Evolutionary conservation across 2,797 vertebrate species (phyloP).

Genomic region (Poliocrania exsul): DNA sequence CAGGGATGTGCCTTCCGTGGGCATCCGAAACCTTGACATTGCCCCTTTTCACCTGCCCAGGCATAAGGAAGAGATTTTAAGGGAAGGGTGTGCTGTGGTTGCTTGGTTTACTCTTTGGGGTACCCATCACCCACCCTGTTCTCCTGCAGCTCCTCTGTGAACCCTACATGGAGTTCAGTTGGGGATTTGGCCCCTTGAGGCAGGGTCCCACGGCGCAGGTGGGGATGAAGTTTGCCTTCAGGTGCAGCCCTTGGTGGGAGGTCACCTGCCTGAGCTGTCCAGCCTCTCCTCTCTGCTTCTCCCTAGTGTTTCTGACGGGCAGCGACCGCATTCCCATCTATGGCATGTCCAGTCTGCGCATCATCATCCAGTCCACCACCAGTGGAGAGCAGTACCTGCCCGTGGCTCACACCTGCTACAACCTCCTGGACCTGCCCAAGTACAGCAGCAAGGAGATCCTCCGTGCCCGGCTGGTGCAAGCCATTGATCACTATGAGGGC

Average conservation of each 20-base stretch:
- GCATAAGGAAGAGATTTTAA: neutral
- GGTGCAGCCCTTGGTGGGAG: rapidly evolving
- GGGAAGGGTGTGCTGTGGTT: neutral
- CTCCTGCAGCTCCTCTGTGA: neutral
- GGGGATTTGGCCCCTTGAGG: neutral
- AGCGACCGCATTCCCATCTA: constrained; percentile 97
- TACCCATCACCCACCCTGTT: neutral
- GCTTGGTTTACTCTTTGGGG: neutral
- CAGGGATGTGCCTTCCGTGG: rapidly evolving
- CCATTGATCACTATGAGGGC: constrained; percentile 95
- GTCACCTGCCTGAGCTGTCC: rapidly evolving
- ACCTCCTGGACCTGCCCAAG: constrained; percentile 95
- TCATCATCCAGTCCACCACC: constrained; percentile 91
- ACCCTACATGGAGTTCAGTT: neutral
- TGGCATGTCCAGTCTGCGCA: constrained; percentile 93
- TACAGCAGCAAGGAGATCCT: constrained; percentile 95
- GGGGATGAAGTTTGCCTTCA: neutral
- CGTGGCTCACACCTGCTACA: constrained; percentile 97
- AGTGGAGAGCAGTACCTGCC: constrained; percentile 91
- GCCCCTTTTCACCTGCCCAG: neutral
- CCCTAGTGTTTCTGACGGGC: constrained; percentile 93
- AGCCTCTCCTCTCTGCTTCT: neutral
- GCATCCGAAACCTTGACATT: neutral
- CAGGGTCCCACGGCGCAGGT: rapidly evolving
- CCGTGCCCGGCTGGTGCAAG: constrained; percentile 85